Evolutionary conservation across 2,888 invertebrate species (phyloP), one percentile per base, ranked within the genome.

Genomic region (Thymelicus sylvestris): DNA sequence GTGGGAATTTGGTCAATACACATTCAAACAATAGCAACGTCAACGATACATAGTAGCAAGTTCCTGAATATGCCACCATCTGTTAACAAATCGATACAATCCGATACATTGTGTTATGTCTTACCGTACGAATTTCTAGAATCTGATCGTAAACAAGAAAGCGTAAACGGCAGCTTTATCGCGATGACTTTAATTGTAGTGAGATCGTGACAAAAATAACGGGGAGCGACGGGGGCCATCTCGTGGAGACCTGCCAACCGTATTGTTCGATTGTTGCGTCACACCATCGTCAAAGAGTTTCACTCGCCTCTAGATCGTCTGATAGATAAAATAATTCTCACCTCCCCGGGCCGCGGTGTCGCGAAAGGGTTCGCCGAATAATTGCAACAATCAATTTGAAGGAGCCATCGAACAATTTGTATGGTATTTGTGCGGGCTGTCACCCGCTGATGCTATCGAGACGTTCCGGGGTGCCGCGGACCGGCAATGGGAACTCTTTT

Each of bases 371-470:
- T 92, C 88, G 86, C 86, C 85, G 88, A 92, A 92, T 92, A 92
- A 93, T 93, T 92, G 93, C 93, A 91, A 93, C 93, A 93, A 93
- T 93, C 91, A 91, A 91, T 92, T 86, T 89, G 84, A 84, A 92
- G 91, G 89, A 92, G 91, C 88, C 82, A 92, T 93, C 92, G 93
- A 92, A 82, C 89, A 91, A 92, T 92, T 93, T 92, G 92, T 93
- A 92, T 89, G 91, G 91, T 92, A 89, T 92, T 92, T 92, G 93
- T 93, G 93, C 93, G 93, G 93, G 93, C 87, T 91, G 92, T 91
- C 91, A 89, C 90, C 91, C 89, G 90, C 87, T 88, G 93, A 92
- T 93, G 86, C 84, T 90, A 91, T 92, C 92, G 86, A 78, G 79
- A 79, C 91, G 78, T 89, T 82, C 89, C 86, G 79, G 93, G 93